Evolutionary conservation across 2,113 vertebrate species (phyloP).

Genomic region (Cepphus grylle): DNA sequence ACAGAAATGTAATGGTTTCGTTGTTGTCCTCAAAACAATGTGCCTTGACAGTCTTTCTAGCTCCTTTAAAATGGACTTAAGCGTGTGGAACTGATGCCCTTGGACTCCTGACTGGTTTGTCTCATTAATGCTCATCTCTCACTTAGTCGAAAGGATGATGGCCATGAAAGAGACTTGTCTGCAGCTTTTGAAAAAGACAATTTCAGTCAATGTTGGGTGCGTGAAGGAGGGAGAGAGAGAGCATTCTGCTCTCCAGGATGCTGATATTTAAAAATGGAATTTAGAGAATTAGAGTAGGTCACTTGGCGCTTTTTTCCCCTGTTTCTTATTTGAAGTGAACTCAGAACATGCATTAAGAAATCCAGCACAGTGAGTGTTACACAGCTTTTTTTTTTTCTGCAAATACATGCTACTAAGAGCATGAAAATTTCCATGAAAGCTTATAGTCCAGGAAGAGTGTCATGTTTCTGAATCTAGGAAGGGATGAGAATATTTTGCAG

Average conservation of each 20-base stretch:
- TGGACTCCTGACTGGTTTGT: neutral
- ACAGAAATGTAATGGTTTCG: neutral
- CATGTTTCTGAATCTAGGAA: neutral
- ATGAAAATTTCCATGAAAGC: neutral
- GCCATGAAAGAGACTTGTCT: neutral
- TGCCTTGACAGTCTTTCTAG: neutral
- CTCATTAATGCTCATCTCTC: neutral
- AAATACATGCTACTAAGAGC: neutral
- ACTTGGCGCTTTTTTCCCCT: neutral
- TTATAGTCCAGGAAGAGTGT: neutral
- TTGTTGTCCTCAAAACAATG: neutral
- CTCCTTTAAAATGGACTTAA: neutral
- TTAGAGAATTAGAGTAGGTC: neutral
- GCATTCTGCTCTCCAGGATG: neutral
- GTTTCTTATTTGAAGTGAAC: neutral
- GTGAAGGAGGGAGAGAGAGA: neutral
- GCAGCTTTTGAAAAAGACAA: neutral
- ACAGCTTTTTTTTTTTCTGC: neutral
- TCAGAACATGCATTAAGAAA: neutral
- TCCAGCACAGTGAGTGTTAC: neutral
- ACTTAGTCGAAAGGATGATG: neutral
- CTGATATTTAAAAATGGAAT: neutral
- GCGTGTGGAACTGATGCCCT: neutral
- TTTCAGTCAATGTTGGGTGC: neutral
- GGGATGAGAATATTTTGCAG: neutral